Conservation (phyloP, 2,797 vertebrate species). For the Margarornis squamiger region DNA sequence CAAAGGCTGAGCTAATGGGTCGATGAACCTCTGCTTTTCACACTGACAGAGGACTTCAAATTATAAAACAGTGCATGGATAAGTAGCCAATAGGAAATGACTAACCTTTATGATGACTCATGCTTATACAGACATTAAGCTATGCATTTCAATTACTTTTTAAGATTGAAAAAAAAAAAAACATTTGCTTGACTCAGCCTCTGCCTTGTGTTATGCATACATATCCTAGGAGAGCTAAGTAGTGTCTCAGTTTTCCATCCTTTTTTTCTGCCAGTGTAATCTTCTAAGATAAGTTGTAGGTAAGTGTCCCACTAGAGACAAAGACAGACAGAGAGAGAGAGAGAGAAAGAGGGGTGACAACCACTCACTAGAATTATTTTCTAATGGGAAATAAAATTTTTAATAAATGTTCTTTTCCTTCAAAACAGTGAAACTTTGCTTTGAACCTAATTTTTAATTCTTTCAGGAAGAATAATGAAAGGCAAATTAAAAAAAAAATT, state of each 20-base stretch:
- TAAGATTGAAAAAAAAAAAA: not conserved
- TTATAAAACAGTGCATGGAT: not conserved
- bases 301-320: not conserved
- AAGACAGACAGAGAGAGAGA: not conserved
- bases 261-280: not conserved
- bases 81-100: not conserved
- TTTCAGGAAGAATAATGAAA: not conserved
- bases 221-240: not conserved
- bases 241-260: not conserved
- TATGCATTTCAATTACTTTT: not conserved
- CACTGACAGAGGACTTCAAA: not conserved
- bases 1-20: not conserved
- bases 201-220: not conserved
- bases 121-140: not conserved
- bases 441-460: not conserved
- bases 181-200: not conserved
- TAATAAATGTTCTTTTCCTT: not conserved
- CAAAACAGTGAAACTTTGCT: not conserved
- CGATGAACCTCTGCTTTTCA: not conserved
- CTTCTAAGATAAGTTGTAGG: not conserved
- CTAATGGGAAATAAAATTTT: not conserved
- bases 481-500: not conserved
- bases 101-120: not conserved
- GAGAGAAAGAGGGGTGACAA: not conserved
- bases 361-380: not conserved